phyloP scores from a whole-genome alignment of 1,140 invertebrate species.

The Orchestia grillus region DNA sequence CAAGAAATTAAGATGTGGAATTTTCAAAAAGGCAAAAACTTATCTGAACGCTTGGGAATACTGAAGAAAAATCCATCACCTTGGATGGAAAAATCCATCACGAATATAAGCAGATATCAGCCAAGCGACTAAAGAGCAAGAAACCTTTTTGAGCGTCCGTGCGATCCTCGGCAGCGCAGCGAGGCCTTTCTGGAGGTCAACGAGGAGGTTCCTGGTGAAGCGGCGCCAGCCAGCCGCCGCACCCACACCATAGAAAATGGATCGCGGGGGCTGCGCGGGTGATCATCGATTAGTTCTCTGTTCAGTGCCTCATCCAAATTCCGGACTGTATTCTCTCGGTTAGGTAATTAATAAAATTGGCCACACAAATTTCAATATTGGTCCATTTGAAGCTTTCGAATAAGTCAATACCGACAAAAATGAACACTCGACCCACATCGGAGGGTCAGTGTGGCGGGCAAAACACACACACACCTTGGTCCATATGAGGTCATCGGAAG shows the following conservation, averaged over 20 bases:
- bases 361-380: too few species aligned
- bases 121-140: background rate
- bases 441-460: background rate
- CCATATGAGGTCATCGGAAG: constrained; percentile 80
- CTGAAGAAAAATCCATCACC: too few species aligned
- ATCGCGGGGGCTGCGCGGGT: background rate
- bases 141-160: constrained; percentile 68
- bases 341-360: too few species aligned
- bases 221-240: constrained; percentile 80
- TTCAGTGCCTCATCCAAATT: background rate
- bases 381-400: too few species aligned
- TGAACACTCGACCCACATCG: too few species aligned
- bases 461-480: constrained; percentile 76
- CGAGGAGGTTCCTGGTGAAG: constrained; percentile 87
- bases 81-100: background rate
- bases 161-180: constrained; percentile 69
- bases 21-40: too few species aligned
- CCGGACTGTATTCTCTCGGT: too few species aligned
- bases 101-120: background rate
- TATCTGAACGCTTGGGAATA: too few species aligned
- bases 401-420: too few species aligned
- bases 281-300: background rate
- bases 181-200: constrained; percentile 93
- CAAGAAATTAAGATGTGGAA: too few species aligned
- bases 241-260: constrained; percentile 91